Percentiles rank a stretch among this genome's conserved stretches.
Conservation (phyloP, 2,797 vertebrate genomes). For the Lagodon rhomboides region DNA sequence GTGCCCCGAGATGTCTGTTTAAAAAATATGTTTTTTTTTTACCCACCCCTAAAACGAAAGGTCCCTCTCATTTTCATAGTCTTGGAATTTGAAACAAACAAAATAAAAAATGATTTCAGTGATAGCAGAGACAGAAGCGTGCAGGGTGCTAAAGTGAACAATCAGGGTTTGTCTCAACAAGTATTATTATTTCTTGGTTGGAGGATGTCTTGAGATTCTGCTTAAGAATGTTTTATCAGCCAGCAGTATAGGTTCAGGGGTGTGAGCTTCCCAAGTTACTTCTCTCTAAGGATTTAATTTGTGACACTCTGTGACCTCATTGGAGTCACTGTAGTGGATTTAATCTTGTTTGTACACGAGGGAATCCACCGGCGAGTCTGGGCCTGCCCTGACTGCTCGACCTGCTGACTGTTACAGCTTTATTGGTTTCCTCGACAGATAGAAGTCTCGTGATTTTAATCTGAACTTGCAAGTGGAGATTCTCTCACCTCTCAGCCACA, state of each 20-base stretch:
- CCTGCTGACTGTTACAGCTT: conserved; percentile 28
- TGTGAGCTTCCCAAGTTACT: conserved; percentile 11
- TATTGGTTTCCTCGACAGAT: conserved; percentile 38
- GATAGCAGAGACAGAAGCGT: neutral
- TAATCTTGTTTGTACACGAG: conserved; percentile 37
- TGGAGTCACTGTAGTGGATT: conserved; percentile 35
- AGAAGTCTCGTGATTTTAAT: conserved; percentile 49
- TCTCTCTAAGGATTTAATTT: conserved; percentile 33
- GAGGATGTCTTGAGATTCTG: neutral
- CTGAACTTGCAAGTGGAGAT: conserved; percentile 36
- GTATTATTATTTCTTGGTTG: neutral
- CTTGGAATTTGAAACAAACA: neutral
- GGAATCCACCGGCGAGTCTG: conserved; percentile 19
- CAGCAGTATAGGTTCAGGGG: neutral
- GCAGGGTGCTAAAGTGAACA: neutral
- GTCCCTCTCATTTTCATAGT: neutral
- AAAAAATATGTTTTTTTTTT: no score
- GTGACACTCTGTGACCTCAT: conserved; percentile 24
- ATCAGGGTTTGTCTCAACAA: neutral
- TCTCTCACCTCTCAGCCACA: conserved; percentile 22
- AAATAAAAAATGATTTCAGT: neutral
- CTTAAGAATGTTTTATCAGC: neutral
- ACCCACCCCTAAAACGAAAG: no score
- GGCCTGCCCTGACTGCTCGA: conserved; percentile 9
- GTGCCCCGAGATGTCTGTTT: no score